Evolutionary conservation across 2,888 invertebrate species (phyloP), one percentile per base, ranked within the genome.

Genomic region (Hoplodrina ambigua): DNA sequence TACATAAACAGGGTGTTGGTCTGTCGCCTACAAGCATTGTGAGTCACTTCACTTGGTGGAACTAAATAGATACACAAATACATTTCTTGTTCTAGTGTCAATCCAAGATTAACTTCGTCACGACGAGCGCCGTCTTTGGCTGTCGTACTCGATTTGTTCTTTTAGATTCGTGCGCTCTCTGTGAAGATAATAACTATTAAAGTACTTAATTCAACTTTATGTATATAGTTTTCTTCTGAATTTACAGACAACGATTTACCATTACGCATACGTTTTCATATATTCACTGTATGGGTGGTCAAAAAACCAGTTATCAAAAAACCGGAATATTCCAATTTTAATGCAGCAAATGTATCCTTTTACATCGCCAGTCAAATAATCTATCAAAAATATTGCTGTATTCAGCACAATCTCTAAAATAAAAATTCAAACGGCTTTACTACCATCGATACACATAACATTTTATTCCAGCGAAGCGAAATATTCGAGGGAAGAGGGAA

Each of bases 401-500:
- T 69, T 69, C 70, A 64, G 70, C 55, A 69, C 30, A 64, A 64
- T 61, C 59, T 75, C 66, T 72, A 70, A 71, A 69, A 74, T 80
- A 75, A 55, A 71, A 65, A 72, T 76, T 69, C 49, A 52, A 73
- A 78, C 57, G 52, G 58, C 60, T 75, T 83, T 80, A 71, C 70
- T 70, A 70, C 68, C 55, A 49, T 65, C 70, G 61, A 65, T 78
- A 55, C 66, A 68, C 70, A 69, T 76, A 84, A 73, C 68, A 72
- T 83, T 85, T 85, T 80, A 79, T 68, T 67, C 63, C 84, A 78
- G 80, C 79, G 64, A 30, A 71, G 65, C 78, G 72, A 55, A 63
- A 74, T 75, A 61, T 75, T 83, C 85, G 81, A 85, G 86, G 67
- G 76, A 87, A 87, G 87, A 85, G 86, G 70, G 81, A 87, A 87